Evolutionary conservation across 2,113 vertebrate genomes (phyloP).

Genomic region (Phylloscopus whistleri): DNA sequence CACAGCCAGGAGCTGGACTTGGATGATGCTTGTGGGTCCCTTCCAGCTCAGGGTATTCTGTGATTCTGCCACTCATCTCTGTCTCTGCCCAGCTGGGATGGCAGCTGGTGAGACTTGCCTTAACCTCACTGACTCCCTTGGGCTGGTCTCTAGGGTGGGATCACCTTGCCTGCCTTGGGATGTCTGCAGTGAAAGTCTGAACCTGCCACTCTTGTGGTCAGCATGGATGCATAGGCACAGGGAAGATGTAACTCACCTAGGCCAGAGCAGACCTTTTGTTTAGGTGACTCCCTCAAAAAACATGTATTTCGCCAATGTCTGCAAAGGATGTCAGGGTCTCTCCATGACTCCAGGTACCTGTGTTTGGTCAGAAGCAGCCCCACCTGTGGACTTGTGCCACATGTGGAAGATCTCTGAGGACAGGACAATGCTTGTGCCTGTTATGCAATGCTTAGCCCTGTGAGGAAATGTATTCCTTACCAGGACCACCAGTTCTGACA

Average conservation of each 20-base stretch:
- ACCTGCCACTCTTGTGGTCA: neutral
- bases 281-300: neutral
- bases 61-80: neutral
- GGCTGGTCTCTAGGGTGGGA: neutral
- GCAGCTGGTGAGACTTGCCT: fast-evolving
- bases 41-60: neutral
- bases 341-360: fast-evolving
- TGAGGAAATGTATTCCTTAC: neutral
- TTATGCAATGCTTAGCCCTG: neutral
- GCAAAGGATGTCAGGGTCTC: neutral
- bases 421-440: neutral
- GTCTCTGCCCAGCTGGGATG: neutral
- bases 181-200: neutral
- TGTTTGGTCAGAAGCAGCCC: neutral
- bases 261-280: neutral
- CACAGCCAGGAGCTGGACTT: neutral
- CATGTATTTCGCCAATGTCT: neutral
- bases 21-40: fast-evolving
- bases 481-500: neutral
- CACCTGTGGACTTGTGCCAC: neutral
- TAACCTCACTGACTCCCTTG: neutral
- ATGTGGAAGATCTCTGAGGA: neutral
- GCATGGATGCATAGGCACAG: fast-evolving
- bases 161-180: neutral
- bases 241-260: neutral